Percentiles rank a stretch among this genome's conserved stretches.
Evolutionary conservation across 2,888 invertebrate species (phyloP).

Genomic region (Drosophila bunnanda): DNA sequence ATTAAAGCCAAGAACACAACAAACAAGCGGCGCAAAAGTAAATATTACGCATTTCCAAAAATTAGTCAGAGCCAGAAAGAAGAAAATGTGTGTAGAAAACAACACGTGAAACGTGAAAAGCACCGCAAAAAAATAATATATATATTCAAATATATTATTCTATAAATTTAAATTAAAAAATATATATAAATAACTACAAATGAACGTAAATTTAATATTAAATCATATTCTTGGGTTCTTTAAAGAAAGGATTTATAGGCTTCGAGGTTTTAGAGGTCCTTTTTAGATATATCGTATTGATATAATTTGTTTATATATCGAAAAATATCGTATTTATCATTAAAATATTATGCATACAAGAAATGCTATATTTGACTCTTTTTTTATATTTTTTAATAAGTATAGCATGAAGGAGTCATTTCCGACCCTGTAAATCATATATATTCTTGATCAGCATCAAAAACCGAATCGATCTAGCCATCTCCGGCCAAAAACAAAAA

Average conservation of each 20-base stretch:
- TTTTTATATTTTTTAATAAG: too few species aligned
- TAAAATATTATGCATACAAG: too few species aligned
- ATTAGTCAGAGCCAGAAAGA: constrained; percentile 17
- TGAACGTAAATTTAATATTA: not conserved
- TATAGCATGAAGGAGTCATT: too few species aligned
- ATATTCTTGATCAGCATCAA: too few species aligned
- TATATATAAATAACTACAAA: not conserved
- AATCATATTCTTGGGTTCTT: not conserved
- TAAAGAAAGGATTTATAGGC: not conserved
- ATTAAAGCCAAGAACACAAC: constrained; percentile 30
- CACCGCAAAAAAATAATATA: not conserved
- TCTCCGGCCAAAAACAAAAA: too few species aligned
- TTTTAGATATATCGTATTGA: too few species aligned
- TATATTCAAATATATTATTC: not conserved
- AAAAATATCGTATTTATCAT: too few species aligned
- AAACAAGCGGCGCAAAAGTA: constrained; percentile 24
- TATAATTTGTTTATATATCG: too few species aligned
- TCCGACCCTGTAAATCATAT: too few species aligned
- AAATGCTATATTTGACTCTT: too few species aligned
- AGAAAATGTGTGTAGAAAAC: constrained; percentile 5
- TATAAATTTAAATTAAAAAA: not conserved
- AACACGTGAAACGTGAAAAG: constrained; percentile 12
- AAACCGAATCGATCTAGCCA: too few species aligned
- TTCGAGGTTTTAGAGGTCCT: not conserved
- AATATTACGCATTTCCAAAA: constrained; percentile 21